phyloP scores from a whole-genome alignment of 2,797 vertebrate species.

The Ceryle rudis region DNA sequence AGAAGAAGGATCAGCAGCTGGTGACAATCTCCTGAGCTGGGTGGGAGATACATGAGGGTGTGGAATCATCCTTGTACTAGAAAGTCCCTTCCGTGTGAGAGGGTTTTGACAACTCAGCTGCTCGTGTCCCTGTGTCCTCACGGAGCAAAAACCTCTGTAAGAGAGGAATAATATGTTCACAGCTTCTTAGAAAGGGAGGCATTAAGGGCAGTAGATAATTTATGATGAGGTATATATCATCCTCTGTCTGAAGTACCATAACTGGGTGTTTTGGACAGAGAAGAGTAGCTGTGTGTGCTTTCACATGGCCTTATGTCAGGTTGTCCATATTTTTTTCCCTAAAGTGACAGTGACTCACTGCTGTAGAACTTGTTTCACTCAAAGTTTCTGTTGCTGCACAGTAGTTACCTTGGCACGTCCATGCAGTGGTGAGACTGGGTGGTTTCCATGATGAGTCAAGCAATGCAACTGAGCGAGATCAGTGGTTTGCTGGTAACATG shows the following conservation, averaged over 20 bases:
- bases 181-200: background rate
- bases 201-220: background rate
- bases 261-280: background rate
- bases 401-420: background rate
- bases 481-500: background rate
- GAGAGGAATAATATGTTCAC: background rate
- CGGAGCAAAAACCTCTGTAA: background rate
- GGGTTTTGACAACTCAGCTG: background rate
- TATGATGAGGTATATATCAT: background rate
- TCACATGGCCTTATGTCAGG: background rate
- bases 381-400: background rate
- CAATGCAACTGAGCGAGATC: background rate
- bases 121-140: background rate
- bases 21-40: background rate
- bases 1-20: background rate
- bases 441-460: constrained; percentile 17
- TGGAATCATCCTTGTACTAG: background rate
- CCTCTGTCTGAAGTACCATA: background rate
- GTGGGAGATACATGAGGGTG: background rate
- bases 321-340: background rate
- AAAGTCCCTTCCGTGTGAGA: background rate
- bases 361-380: background rate
- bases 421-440: background rate
- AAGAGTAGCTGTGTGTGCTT: background rate
- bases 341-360: background rate